phyloP scores from a whole-genome alignment of 2,888 invertebrate genomes.

The Cantharis rufa region DNA sequence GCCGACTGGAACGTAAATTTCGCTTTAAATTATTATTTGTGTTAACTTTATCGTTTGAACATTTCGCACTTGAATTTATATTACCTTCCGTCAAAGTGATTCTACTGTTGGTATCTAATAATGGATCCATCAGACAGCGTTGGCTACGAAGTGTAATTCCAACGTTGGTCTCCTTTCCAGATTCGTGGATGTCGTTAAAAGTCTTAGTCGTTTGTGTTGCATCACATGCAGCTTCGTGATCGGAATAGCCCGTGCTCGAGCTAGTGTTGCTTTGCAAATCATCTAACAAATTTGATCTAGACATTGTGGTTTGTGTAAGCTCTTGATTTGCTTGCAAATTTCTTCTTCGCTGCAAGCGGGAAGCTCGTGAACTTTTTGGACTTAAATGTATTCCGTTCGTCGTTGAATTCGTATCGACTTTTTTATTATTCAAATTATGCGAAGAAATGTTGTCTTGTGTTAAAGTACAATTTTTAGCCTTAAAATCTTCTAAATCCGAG shows the following conservation, averaged over 20 bases:
- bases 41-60: slow-evolving; percentile 1
- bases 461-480: slow-evolving; percentile 36
- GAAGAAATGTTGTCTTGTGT: slow-evolving; percentile 58
- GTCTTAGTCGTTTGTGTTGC: slow-evolving; percentile 53
- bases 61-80: neutral
- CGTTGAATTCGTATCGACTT: slow-evolving; percentile 41
- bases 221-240: slow-evolving; percentile 54
- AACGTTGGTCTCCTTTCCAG: slow-evolving; percentile 47
- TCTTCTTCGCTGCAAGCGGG: slow-evolving; percentile 52
- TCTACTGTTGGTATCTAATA: neutral
- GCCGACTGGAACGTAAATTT: slow-evolving; percentile 14
- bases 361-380: slow-evolving; percentile 48
- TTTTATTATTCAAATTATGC: slow-evolving; percentile 38
- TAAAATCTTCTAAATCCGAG: slow-evolving; percentile 65
- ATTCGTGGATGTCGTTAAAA: slow-evolving; percentile 56
- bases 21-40: neutral
- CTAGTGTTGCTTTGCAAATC: slow-evolving; percentile 56
- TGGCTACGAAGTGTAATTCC: slow-evolving; percentile 68
- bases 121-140: slow-evolving; percentile 57
- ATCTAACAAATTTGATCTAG: slow-evolving; percentile 53
- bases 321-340: slow-evolving; percentile 52
- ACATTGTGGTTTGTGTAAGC: slow-evolving; percentile 49
- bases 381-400: slow-evolving; percentile 32
- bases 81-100: neutral
- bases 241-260: slow-evolving; percentile 57